phyloP scores from a whole-genome alignment of 2,888 invertebrate species.

The Ophonus ardosiacus region DNA sequence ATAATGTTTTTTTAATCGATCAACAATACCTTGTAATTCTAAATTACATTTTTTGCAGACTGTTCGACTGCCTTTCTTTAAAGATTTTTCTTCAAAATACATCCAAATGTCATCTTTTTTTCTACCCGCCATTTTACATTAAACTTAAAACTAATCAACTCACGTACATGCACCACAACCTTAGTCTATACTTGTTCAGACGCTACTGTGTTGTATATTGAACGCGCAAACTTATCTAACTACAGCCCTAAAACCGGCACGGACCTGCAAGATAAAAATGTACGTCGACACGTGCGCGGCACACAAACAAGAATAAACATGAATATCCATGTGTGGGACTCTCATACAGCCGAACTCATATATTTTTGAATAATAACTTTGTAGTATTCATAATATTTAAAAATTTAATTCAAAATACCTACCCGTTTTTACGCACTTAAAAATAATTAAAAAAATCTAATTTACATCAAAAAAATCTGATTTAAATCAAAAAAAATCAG shows the following conservation, averaged over 20 bases:
- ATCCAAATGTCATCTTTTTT: conserved; percentile 13
- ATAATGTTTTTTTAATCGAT: neutral
- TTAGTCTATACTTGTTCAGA: too few species aligned
- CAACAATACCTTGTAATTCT: conserved; percentile 14
- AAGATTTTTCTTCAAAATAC: conserved; percentile 9
- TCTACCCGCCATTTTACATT: conserved; percentile 10
- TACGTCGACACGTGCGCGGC: conserved; percentile 5
- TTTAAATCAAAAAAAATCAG: neutral
- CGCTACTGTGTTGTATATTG: neutral
- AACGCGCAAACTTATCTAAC: neutral
- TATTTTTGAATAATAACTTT: conserved; percentile 4
- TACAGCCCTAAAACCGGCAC: neutral
- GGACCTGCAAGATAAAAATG: neutral
- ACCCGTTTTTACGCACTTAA: neutral
- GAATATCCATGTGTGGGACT: neutral
- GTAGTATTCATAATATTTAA: neutral
- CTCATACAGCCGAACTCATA: too few species aligned
- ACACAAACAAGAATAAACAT: conserved; percentile 2
- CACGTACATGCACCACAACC: too few species aligned
- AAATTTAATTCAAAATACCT: conserved; percentile 8
- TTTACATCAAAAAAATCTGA: neutral
- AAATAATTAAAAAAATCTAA: conserved; percentile 1
- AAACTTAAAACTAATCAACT: neutral
- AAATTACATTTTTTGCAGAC: conserved; percentile 17
- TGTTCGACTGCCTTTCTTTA: conserved; percentile 4